phyloP scores from a whole-genome alignment of 2,888 invertebrate species.

The Ophonus ardosiacus region DNA sequence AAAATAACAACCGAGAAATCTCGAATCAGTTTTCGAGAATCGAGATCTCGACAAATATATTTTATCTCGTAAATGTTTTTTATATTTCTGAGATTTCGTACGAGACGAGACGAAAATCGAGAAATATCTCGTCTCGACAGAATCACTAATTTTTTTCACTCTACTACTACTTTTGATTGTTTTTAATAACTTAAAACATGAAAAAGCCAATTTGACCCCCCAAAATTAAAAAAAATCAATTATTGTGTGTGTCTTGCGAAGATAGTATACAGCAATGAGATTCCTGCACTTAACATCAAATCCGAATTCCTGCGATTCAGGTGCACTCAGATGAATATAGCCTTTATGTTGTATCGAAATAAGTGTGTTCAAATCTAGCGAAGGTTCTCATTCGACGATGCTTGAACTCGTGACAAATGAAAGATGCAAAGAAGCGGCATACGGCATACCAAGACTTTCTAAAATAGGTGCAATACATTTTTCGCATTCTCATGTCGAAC shows the following conservation, averaged over 20 bases:
- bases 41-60: too few species aligned
- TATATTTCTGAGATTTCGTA: too few species aligned
- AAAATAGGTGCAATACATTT: slow-evolving; percentile 56
- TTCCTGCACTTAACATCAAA: slow-evolving; percentile 36
- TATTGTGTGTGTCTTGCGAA: background rate
- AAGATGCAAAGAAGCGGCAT: slow-evolving; percentile 53
- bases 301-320: slow-evolving; percentile 12
- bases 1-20: too few species aligned
- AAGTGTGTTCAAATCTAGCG: background rate
- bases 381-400: slow-evolving; percentile 43
- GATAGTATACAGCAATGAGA: slow-evolving; percentile 22
- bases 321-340: background rate
- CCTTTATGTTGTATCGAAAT: background rate
- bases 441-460: slow-evolving; percentile 58
- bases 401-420: slow-evolving; percentile 59
- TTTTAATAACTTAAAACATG: too few species aligned
- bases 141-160: too few species aligned
- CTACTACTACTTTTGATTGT: too few species aligned
- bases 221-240: too few species aligned
- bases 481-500: slow-evolving; percentile 51
- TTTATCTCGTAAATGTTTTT: too few species aligned
- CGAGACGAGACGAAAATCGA: too few species aligned
- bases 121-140: too few species aligned
- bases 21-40: too few species aligned
- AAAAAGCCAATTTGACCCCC: too few species aligned